phyloP scores from a whole-genome alignment of 2,113 vertebrate species.

The Poecile atricapillus region DNA sequence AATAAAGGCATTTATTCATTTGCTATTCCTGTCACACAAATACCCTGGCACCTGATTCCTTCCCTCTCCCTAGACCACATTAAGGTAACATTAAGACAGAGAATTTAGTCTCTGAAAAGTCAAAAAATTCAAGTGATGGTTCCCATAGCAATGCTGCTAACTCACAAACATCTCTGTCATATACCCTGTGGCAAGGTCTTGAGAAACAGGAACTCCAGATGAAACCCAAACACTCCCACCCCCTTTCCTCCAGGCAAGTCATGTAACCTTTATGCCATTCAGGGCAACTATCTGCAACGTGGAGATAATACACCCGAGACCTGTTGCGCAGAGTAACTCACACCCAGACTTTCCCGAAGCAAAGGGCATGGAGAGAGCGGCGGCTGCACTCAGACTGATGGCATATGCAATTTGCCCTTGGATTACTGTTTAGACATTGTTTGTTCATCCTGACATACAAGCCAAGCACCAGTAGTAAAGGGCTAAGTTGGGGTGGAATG shows the following conservation, averaged over 20 bases:
- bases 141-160: constrained; percentile 23
- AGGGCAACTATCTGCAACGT: neutral
- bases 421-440: constrained; percentile 18
- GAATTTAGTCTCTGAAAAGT: constrained; percentile 1
- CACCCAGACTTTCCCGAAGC: neutral
- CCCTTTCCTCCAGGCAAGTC: neutral
- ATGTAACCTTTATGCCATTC: neutral
- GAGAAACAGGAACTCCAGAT: constrained; percentile 31
- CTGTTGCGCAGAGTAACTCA: neutral
- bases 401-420: neutral
- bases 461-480: neutral
- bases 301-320: neutral
- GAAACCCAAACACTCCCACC: neutral
- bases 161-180: neutral
- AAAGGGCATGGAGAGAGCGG: neutral
- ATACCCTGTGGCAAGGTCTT: constrained; percentile 11
- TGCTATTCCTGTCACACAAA: constrained; percentile 42
- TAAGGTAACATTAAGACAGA: neutral
- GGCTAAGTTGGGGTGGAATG: neutral
- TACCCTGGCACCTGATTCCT: neutral
- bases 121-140: neutral
- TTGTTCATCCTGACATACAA: neutral
- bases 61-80: neutral
- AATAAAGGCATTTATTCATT: constrained; percentile 48
- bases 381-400: neutral